Evolutionary conservation across 2,888 invertebrate genomes (phyloP).

Genomic region (Rhogogaster chlorosoma): DNA sequence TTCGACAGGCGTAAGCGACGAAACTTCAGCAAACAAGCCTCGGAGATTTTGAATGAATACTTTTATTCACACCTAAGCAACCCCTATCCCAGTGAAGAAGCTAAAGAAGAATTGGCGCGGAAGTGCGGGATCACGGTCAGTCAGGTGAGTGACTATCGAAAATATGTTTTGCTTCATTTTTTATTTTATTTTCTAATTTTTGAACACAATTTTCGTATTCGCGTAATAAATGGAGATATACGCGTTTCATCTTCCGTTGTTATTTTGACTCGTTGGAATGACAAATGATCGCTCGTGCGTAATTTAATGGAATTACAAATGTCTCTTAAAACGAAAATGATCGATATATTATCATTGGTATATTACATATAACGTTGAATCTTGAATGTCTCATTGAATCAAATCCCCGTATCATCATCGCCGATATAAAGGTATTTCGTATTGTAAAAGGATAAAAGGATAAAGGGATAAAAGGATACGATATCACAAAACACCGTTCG

Average conservation of each 20-base stretch:
- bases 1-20: conserved; percentile 89
- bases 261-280: not conserved
- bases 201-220: not conserved
- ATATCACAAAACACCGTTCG: not conserved
- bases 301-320: not conserved
- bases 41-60: conserved; percentile 99
- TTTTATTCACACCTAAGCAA: conserved; percentile 99
- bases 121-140: conserved; percentile 99
- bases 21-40: conserved; percentile 99
- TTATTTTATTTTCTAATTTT: not conserved
- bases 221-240: not conserved
- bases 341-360: not conserved
- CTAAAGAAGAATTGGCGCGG: conserved; percentile 99
- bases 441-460: too few species aligned
- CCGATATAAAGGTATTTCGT: not conserved
- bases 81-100: conserved; percentile 99
- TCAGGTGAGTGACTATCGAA: conserved; percentile 83
- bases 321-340: not conserved
- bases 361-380: not conserved
- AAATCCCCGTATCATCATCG: not conserved
- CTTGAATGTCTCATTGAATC: not conserved
- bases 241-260: not conserved
- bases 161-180: not conserved
- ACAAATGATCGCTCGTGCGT: not conserved
- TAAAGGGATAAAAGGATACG: not conserved